Evolutionary conservation across 2,113 vertebrate species (phyloP).

Genomic region (Centropus unirufus): DNA sequence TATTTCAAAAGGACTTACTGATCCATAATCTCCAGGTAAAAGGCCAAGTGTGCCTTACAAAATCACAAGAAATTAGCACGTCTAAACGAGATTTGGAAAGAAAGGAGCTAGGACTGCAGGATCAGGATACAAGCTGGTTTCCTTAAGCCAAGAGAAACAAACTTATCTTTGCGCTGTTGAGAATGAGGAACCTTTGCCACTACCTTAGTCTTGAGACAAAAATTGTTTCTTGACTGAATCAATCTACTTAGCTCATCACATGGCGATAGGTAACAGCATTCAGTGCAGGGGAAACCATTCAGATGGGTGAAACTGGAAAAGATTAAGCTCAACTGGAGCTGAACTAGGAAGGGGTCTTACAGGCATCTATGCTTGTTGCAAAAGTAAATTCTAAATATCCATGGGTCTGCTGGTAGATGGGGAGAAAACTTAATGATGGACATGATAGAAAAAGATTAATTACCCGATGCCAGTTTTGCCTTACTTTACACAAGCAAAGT

Average conservation of each 20-base stretch:
- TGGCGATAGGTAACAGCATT: background rate
- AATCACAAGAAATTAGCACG: background rate
- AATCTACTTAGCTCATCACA: background rate
- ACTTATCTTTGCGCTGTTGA: background rate
- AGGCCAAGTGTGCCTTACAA: background rate
- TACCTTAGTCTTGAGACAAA: background rate
- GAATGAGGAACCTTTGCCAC: background rate
- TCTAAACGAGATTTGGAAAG: background rate
- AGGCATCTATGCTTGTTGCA: background rate
- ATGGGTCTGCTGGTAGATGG: background rate
- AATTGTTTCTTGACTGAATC: background rate
- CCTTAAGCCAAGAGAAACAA: background rate
- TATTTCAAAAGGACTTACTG: background rate
- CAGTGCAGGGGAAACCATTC: background rate
- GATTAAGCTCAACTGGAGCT: background rate
- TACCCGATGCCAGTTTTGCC: background rate
- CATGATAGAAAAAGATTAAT: background rate
- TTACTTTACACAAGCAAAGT: background rate
- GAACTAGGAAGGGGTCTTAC: background rate
- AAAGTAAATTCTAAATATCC: background rate
- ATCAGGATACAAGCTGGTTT: background rate
- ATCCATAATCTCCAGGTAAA: accelerated
- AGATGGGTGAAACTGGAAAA: background rate
- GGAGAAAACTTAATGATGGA: background rate
- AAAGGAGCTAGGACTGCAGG: background rate